These are phyloP conservation scores for Lysandra bellargus DNA, from an alignment of 2,888 invertebrate genomes.

Conservation along the genomic window DNA sequence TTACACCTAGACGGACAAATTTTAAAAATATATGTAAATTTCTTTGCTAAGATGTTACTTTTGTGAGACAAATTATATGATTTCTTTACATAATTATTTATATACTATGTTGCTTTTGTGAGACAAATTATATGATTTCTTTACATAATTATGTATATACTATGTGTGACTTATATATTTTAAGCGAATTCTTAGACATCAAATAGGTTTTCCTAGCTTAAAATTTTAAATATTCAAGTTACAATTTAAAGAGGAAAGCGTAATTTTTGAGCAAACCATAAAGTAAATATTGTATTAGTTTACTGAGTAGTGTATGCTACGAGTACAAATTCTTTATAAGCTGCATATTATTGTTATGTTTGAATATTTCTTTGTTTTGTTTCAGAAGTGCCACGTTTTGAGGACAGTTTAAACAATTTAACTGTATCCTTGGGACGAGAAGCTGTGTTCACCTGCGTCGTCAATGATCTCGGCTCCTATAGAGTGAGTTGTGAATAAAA, in stretches of 20 bases:
- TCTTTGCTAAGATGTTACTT: constrained; percentile 18
- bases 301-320: no score
- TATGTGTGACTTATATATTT: no score
- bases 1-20: neutral
- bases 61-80: neutral
- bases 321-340: neutral
- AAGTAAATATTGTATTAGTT: no score
- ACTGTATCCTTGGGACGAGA: constrained; percentile 90
- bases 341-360: neutral
- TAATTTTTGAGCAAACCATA: no score
- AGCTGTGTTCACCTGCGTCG: constrained; percentile 91
- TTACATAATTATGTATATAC: no score
- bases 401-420: constrained; percentile 89
- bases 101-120: neutral
- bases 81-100: neutral
- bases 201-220: no score
- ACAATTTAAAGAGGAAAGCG: no score
- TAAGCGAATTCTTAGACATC: no score
- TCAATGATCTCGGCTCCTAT: constrained; percentile 88
- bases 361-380: constrained; percentile 46
- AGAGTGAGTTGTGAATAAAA: constrained; percentile 81
- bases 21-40: constrained; percentile 21
- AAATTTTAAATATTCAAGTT: no score
- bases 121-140: neutral
- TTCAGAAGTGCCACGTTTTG: constrained; percentile 86